phyloP scores from a whole-genome alignment of 2,797 vertebrate species.

The Enteromius fasciolatus region DNA sequence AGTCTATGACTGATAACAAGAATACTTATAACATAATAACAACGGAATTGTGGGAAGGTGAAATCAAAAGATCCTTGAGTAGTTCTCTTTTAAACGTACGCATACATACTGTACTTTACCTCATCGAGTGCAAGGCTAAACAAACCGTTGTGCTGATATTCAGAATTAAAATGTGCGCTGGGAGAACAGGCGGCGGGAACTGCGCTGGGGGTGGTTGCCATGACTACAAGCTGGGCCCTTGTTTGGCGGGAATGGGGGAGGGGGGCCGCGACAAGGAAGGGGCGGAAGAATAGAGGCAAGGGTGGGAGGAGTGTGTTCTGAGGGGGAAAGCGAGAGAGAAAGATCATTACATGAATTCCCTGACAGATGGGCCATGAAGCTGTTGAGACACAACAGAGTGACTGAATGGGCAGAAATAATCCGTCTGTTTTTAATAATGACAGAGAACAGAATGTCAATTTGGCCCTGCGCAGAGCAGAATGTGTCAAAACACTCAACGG shows the following conservation, averaged over 20 bases:
- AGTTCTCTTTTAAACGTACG: neutral
- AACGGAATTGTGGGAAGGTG: neutral
- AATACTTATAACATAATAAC: neutral
- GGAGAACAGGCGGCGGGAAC: slow-evolving; percentile 24
- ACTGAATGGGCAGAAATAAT: slow-evolving; percentile 59
- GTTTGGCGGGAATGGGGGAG: slow-evolving; percentile 28
- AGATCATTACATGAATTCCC: slow-evolving; percentile 73
- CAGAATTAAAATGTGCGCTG: slow-evolving; percentile 34
- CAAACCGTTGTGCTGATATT: slow-evolving; percentile 3
- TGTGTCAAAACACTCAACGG: slow-evolving; percentile 63
- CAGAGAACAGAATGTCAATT: slow-evolving; percentile 60
- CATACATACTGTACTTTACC: neutral
- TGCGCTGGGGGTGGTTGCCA: slow-evolving; percentile 54
- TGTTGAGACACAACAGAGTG: slow-evolving; percentile 55
- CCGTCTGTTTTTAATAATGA: slow-evolving; percentile 59
- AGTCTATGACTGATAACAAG: neutral
- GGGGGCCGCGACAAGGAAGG: slow-evolving; percentile 42
- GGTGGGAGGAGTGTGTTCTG: slow-evolving; percentile 46
- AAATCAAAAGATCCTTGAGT: neutral
- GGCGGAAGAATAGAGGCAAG: slow-evolving; percentile 40
- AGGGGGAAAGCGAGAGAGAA: slow-evolving; percentile 39
- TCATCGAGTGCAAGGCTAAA: slow-evolving; percentile 19
- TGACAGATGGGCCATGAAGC: slow-evolving; percentile 74
- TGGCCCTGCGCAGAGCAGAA: slow-evolving; percentile 54
- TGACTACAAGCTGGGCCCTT: slow-evolving; percentile 52